phyloP scores from a whole-genome alignment of 2,888 invertebrate genomes.

The Apotomis betuletana region DNA sequence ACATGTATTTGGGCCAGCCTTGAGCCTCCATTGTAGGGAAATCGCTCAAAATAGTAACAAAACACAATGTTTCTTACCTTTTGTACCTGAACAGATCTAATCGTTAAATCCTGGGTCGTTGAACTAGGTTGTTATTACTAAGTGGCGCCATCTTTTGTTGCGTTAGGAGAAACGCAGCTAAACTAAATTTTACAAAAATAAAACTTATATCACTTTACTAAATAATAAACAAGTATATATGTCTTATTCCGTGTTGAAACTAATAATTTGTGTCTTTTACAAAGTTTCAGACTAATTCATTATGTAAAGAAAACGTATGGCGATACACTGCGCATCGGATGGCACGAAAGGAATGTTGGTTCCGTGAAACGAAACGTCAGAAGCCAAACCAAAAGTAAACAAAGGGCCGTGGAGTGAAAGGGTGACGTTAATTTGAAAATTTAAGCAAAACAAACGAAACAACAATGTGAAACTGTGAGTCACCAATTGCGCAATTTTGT shows the following conservation, averaged over 20 bases:
- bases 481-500: slow-evolving; percentile 30
- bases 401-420: slow-evolving; percentile 45
- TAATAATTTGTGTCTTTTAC: not conserved
- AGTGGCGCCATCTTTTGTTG: slow-evolving; percentile 35
- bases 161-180: not conserved
- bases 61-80: slow-evolving; percentile 27
- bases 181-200: not conserved
- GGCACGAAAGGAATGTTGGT: slow-evolving; percentile 18
- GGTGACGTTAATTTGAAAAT: slow-evolving; percentile 73
- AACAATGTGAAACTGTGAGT: slow-evolving; percentile 47
- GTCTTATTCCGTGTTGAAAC: no score
- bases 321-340: not conserved
- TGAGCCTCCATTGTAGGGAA: slow-evolving; percentile 13
- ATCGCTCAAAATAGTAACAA: slow-evolving; percentile 5
- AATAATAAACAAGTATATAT: no score
- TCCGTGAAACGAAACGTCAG: slow-evolving; percentile 43
- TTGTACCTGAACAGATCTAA: not conserved
- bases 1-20: slow-evolving; percentile 20
- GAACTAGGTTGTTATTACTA: slow-evolving; percentile 31
- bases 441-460: slow-evolving; percentile 61
- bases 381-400: slow-evolving; percentile 45
- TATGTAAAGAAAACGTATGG: not conserved
- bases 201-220: not conserved
- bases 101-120: slow-evolving; percentile 39
- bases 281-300: not conserved